Percentiles rank a stretch among this genome's conserved stretches.
Conservation (phyloP, 2,797 vertebrate species). For the Graptemys geographica region DNA sequence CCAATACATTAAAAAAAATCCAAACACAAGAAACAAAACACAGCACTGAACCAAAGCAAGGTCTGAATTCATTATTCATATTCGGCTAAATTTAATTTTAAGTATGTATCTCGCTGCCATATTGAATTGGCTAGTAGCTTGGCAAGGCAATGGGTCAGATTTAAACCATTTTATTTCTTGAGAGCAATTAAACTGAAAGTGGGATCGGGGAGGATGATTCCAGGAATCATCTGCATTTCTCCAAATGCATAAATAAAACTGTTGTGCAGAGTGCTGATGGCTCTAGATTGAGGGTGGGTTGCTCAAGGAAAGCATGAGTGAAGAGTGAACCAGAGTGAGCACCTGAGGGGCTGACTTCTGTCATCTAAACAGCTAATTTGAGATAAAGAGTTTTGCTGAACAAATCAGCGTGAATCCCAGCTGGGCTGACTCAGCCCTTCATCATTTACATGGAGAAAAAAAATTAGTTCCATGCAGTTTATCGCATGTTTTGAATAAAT, state of each 20-base stretch:
- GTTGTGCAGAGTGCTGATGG: not conserved
- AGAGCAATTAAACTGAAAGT: not conserved
- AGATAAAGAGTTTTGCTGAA: not conserved
- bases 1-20: not conserved
- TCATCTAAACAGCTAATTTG: not conserved
- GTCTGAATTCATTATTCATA: conserved; percentile 11
- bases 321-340: not conserved
- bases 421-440: not conserved
- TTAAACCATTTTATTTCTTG: conserved; percentile 25
- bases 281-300: not conserved
- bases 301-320: not conserved
- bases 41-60: not conserved
- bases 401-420: not conserved
- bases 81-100: not conserved
- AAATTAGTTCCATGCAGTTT: not conserved
- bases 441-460: not conserved
- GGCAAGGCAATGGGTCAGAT: conserved; percentile 12
- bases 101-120: conserved; percentile 25
- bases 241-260: not conserved
- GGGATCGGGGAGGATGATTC: not conserved
- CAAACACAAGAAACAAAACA: not conserved
- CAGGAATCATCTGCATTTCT: not conserved
- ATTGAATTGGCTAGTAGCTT: not conserved
- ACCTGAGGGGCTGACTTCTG: not conserved
- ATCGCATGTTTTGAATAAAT: fast-evolving